Conservation (phyloP, 2,797 vertebrate species). For the Microctenopoma lineatum region DNA sequence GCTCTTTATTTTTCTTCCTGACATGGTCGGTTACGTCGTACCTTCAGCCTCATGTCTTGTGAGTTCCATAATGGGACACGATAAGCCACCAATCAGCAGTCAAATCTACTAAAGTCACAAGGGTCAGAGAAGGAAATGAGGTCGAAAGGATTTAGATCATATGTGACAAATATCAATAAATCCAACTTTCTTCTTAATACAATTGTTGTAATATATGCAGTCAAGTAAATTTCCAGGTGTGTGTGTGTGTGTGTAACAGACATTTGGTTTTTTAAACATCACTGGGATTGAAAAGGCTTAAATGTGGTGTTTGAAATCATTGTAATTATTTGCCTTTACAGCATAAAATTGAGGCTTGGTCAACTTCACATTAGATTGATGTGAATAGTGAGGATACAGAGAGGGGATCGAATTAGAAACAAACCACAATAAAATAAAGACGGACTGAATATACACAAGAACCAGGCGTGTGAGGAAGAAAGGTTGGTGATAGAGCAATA, state of each 20-base stretch:
- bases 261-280: too few relatives aligned
- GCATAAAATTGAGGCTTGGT: too few relatives aligned
- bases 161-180: constrained; percentile 3
- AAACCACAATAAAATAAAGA: constrained; percentile 1
- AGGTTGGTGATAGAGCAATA: constrained; percentile 19
- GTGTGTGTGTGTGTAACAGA: neutral
- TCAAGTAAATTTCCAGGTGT: neutral
- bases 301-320: too few relatives aligned
- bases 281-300: too few relatives aligned
- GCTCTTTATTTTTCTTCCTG: constrained; percentile 24
- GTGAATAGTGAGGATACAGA: too few relatives aligned
- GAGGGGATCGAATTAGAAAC: neutral
- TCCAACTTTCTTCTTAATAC: neutral
- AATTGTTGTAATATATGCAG: neutral
- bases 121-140: constrained; percentile 28
- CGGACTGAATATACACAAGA: neutral
- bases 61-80: constrained; percentile 40
- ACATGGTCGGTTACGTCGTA: constrained; percentile 25
- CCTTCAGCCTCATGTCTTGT: constrained; percentile 36
- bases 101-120: constrained; percentile 19
- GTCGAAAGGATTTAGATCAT: constrained; percentile 9
- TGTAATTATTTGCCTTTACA: too few relatives aligned
- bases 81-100: constrained; percentile 47
- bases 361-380: too few relatives aligned
- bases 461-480: neutral